A percentile compares a stretch with the other conserved stretches of the same genome.
Conservation (phyloP, 2,797 vertebrate genomes). For the Falco cherrug region DNA sequence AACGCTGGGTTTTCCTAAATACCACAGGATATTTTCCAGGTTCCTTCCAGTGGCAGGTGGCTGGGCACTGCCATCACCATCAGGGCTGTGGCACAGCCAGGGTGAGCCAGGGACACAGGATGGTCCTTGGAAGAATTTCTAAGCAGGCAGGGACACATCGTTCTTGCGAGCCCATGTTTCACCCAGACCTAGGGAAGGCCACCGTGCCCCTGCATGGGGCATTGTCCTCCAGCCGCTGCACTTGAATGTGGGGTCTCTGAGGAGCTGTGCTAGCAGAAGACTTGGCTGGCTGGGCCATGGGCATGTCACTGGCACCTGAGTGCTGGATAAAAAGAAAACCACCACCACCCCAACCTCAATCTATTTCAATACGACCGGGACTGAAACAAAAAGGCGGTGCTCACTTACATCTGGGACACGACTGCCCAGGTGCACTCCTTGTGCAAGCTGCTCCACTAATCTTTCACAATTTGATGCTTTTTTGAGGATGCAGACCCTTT, state of each 20-base stretch:
- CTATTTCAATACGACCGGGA: rapidly evolving
- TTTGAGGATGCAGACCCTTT: neutral
- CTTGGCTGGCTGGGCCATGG: rapidly evolving
- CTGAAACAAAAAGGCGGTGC: too few relatives aligned
- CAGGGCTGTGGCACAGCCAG: neutral
- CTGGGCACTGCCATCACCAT: neutral
- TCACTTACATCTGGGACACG: rapidly evolving
- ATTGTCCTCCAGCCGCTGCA: neutral
- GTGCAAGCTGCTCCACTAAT: neutral
- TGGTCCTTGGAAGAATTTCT: neutral
- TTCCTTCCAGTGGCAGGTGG: neutral
- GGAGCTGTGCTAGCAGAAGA: neutral
- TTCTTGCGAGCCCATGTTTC: neutral
- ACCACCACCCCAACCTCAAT: neutral
- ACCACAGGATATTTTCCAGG: neutral
- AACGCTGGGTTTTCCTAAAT: neutral
- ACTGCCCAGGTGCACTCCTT: neutral
- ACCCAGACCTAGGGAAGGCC: neutral
- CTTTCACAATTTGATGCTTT: neutral
- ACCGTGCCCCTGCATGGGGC: neutral
- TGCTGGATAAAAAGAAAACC: neutral
- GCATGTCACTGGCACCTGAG: rapidly evolving
- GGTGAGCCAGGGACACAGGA: rapidly evolving
- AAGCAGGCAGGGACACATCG: rapidly evolving
- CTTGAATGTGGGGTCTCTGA: rapidly evolving